Conservation (phyloP, 2,797 vertebrate genomes). For the Pseudochirops corinnae region DNA sequence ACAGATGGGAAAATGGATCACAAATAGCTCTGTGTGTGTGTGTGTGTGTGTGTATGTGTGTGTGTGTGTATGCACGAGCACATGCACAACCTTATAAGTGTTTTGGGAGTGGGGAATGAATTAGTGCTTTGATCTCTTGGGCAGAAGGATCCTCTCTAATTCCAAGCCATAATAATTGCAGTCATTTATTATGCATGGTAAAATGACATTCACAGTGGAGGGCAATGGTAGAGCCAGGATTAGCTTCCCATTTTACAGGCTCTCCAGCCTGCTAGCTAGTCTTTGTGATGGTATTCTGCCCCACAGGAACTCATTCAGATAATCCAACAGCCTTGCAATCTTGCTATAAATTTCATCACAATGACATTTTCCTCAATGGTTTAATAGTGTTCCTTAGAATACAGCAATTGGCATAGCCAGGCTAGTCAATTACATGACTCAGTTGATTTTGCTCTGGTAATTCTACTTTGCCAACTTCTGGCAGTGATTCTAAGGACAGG, state of each 20-base stretch:
- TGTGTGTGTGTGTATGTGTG: neutral
- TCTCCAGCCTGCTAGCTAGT: neutral
- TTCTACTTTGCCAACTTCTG: neutral
- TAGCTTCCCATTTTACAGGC: neutral
- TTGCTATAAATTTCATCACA: constrained; percentile 1
- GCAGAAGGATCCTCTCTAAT: neutral
- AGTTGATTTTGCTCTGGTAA: neutral
- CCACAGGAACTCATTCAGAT: neutral
- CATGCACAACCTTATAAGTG: neutral
- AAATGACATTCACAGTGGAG: neutral
- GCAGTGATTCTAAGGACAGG: neutral
- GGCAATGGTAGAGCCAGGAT: neutral
- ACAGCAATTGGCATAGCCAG: neutral
- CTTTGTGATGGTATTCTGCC: neutral
- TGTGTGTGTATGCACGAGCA: neutral
- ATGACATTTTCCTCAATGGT: neutral
- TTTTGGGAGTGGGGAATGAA: neutral
- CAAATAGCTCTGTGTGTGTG: neutral
- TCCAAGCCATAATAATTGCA: neutral
- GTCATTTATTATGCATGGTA: neutral
- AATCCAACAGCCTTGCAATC: neutral
- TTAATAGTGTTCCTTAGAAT: neutral
- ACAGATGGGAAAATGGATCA: neutral
- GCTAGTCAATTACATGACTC: neutral
- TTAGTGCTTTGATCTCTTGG: neutral